Evolutionary conservation across 2,113 vertebrate genomes (phyloP), one percentile per base, ranked within the genome.

Genomic region (Perccottus glenii): DNA sequence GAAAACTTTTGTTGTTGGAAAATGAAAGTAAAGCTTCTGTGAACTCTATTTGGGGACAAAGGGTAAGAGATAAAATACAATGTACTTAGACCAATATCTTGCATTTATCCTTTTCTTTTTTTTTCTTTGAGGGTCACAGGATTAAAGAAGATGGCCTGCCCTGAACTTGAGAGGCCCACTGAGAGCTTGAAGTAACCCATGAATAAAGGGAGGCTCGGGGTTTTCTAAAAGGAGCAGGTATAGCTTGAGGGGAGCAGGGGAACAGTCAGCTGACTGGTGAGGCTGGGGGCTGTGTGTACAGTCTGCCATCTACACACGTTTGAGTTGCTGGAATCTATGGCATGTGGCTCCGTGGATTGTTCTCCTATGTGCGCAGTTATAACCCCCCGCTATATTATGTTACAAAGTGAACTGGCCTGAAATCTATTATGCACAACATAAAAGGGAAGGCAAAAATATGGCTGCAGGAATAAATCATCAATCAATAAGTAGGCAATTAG

Each of bases 41-140:
- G 35, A 60, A 70, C 57, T 32, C 27, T 12, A 14, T 60, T 55
- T 77, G 15, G 19, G 62, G 19, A 75, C 60, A 73, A 19, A 9
- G 9, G 33, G 4, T 27, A 27, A 27, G n/a, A 63, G 59, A 67
- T 64, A 77, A 60, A 36, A 70, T 35, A 64, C 61, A 65, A 32
- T 32, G 60, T 56, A 45, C 46, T 73, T 14, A 73, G 58, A 42
- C 6, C 38, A 84, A 76, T 80, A 63, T 73, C 70, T 78, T 48
- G 33, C 68, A 72, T 67, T 64, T 75, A 81, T 27, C 19, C 19
- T 27, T 2, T 27, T n/a, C n/a, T 27, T 27, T 27, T 1, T 27
- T 1, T 82, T 85, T 85, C 66, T 86, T 67, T 82, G 52, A 35
- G 72, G 79, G 82, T 88, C 87, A 87, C 84, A 83, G 86, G 87